Percentiles rank a stretch among this genome's conserved stretches.
Conservation (phyloP, 2,797 vertebrate species). For the Coccyzus lansbergi region DNA sequence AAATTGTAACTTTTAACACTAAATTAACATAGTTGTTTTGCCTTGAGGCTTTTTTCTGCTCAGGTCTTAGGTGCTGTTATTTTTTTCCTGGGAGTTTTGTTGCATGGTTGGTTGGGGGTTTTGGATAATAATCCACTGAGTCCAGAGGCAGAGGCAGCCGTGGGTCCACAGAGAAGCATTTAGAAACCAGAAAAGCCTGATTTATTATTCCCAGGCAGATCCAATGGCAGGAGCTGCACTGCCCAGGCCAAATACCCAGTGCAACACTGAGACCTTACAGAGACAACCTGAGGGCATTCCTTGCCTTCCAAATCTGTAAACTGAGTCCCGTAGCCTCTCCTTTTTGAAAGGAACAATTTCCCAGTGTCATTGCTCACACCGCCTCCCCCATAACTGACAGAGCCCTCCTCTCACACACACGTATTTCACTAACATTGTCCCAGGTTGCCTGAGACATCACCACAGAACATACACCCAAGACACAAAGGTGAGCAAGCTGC, state of each 20-base stretch:
- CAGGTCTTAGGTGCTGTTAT: neutral
- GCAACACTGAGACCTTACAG: neutral
- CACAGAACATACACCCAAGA: neutral
- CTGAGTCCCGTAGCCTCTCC: fast-evolving
- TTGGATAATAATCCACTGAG: neutral
- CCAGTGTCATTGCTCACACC: neutral
- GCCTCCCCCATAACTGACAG: neutral
- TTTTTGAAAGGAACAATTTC: neutral
- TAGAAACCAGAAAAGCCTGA: neutral
- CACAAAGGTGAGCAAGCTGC: neutral
- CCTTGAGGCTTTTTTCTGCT: neutral
- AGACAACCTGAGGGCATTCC: neutral
- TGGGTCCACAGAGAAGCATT: neutral
- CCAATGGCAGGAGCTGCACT: neutral
- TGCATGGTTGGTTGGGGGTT: neutral
- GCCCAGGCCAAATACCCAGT: neutral
- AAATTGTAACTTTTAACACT: neutral
- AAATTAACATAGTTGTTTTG: neutral
- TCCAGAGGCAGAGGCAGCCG: neutral
- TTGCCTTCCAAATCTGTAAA: neutral
- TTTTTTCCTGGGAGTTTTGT: no score
- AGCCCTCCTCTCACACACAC: neutral
- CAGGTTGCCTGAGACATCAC: neutral
- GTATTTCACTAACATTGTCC: neutral
- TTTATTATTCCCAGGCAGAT: neutral